These are phyloP conservation scores for Prunella fulvescens DNA, from an alignment of 2,113 vertebrate genomes.

Conservation along the genomic window DNA sequence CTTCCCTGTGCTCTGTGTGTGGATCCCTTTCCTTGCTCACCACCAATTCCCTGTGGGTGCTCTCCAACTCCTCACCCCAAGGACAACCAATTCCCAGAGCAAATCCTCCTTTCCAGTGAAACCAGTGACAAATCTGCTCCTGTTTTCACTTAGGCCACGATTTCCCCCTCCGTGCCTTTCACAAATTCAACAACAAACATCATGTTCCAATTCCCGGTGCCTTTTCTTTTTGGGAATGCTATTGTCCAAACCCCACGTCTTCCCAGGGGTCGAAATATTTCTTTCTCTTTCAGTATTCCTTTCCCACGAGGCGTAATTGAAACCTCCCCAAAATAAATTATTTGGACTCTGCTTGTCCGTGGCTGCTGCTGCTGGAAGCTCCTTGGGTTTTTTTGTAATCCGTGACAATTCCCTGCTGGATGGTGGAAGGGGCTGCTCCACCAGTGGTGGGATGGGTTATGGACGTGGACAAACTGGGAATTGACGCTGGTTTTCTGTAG, in stretches of 20 bases:
- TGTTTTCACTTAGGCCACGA: neutral
- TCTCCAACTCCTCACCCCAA: rapidly evolving
- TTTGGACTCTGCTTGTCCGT: neutral
- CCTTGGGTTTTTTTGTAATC: neutral
- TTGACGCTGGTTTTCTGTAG: neutral
- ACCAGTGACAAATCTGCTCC: neutral
- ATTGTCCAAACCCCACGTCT: neutral
- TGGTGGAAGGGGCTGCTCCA: neutral
- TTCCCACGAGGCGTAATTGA: conserved; percentile 24
- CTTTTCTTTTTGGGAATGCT: neutral
- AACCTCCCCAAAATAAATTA: conserved; percentile 32
- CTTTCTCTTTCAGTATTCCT: conserved; percentile 5
- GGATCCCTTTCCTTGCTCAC: neutral
- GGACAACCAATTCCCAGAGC: neutral
- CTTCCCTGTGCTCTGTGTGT: rapidly evolving
- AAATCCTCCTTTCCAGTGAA: neutral
- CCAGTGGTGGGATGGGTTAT: neutral
- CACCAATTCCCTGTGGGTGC: rapidly evolving
- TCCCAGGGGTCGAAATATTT: neutral
- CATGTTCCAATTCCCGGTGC: neutral
- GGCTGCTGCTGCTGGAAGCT: conserved; percentile 13
- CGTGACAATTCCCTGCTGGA: neutral
- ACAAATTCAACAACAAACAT: neutral
- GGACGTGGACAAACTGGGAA: neutral
- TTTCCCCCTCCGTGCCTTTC: neutral